Base-by-base conservation (phyloP, 2,113 vertebrate genomes). In the Calyptommatus sinebrachiatus region DNA sequence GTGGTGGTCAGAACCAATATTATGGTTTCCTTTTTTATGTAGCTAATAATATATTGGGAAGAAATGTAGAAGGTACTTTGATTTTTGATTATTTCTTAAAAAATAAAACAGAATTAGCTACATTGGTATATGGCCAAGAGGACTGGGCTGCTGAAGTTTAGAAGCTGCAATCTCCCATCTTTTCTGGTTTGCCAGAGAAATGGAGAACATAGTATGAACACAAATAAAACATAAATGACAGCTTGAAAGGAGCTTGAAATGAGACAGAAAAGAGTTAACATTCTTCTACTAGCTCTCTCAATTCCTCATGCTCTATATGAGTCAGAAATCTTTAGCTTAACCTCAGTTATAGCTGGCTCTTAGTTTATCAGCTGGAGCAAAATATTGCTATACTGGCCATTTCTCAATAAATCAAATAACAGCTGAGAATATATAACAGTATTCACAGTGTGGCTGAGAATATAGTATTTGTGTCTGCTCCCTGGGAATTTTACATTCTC, bases 371-470 rank as follows among this genome's bases (percentile, higher is more conserved):
- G 70, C 45, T 71, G 45, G 45, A 71, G 69, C 75, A 77, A 77
- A 22, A 50, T 10, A 63, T 21, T 22, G 20, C 75, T 57, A 14
- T 53, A 67, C 53, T 77, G 45, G 75, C 75, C 10, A 53, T 77
- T 77, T 12, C 75, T 77, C 75, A 67, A 46, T 67, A 77, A 77
- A 65, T 77, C 63, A 77, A 67, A 77, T 77, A 67, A 77, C 75
- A 77, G 75, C 63, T 77, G 63, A 77, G 63, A 67, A 77, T 46
- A 76, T 48, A 77, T 66, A 53, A 77, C 75, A 67, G 45, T 77
- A 77, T 67, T 67, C 75, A 77, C 75, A 77, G 63, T 67, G 63
- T 77, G n/a, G 46, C 63, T 31, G 46, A 50, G n/a, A 67, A 68
- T 29, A 77, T 50, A 77, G 75, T 77, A 50, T 77, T 77, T 53